Evolutionary conservation across 2,888 invertebrate species (phyloP).

Genomic region (Phytoseiulus persimilis): DNA sequence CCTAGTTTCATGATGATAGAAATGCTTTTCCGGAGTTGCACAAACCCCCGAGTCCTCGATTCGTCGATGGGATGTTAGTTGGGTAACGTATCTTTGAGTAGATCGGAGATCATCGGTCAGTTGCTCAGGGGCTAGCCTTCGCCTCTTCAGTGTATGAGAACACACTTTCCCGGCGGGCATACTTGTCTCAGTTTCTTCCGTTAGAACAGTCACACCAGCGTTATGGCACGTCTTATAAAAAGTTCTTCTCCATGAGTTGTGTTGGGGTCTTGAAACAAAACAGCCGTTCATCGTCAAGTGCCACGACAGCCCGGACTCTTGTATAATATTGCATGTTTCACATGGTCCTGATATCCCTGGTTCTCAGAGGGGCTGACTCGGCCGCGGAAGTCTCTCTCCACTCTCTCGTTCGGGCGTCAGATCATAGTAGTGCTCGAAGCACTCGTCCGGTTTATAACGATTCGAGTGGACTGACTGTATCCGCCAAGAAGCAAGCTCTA

Average conservation of each 20-base stretch:
- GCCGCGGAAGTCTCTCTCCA: neutral
- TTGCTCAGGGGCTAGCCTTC: neutral
- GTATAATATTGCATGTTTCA: neutral
- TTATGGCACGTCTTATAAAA: neutral
- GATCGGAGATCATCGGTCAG: neutral
- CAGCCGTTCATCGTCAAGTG: neutral
- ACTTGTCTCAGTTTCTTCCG: neutral
- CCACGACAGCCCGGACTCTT: neutral
- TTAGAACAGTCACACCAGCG: neutral
- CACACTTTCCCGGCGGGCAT: neutral
- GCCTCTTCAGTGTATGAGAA: neutral
- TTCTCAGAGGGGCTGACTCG: constrained; percentile 24
- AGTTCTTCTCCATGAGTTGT: neutral
- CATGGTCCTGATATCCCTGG: constrained; percentile 18
- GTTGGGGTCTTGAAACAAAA: neutral
- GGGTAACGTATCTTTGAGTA: neutral
- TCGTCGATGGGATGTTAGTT: neutral
- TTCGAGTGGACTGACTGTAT: neutral
- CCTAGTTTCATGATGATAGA: neutral
- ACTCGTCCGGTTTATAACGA: neutral
- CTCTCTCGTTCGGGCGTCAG: neutral
- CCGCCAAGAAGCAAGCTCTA: constrained; percentile 34
- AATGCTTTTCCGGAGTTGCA: neutral
- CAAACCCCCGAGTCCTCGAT: neutral
- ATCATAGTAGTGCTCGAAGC: neutral